Evolutionary conservation across 2,888 invertebrate genomes (phyloP).

Genomic region (Drosophila macrospina): DNA sequence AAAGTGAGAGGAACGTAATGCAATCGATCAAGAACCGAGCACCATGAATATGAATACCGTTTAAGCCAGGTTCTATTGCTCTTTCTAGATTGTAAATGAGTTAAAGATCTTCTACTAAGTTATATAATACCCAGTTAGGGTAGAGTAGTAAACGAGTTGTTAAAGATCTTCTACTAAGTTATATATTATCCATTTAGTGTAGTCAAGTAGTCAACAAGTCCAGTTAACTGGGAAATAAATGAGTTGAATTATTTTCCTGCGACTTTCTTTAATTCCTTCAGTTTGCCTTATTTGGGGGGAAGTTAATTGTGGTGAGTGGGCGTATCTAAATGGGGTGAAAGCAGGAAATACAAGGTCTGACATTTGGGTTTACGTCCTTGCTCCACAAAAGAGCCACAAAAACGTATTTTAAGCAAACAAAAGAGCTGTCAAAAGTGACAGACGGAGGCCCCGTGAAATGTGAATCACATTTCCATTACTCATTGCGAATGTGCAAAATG

Average conservation of each 20-base stretch:
- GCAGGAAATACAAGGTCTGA: constrained; percentile 75
- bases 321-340: constrained; percentile 61
- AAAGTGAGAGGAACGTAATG: too few relatives aligned
- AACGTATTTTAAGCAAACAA: constrained; percentile 17
- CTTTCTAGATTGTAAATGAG: too few relatives aligned
- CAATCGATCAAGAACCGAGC: too few relatives aligned
- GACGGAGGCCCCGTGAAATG: constrained; percentile 48
- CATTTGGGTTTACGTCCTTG: constrained; percentile 67
- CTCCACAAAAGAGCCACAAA: constrained; percentile 60
- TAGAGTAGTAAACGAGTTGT: too few relatives aligned
- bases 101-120: too few relatives aligned
- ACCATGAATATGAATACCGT: too few relatives aligned
- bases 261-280: constrained; percentile 45
- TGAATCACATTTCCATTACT: constrained; percentile 71
- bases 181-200: too few relatives aligned
- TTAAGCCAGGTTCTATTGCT: too few relatives aligned
- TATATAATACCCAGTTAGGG: too few relatives aligned
- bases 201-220: neutral
- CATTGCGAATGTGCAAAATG: constrained; percentile 49
- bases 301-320: constrained; percentile 34
- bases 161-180: too few relatives aligned
- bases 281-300: constrained; percentile 46
- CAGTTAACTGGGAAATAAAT: constrained; percentile 30
- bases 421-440: constrained; percentile 71
- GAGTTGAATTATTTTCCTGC: constrained; percentile 44